Evolutionary conservation across 1,140 invertebrate species (phyloP).

Genomic region (Cydia strobilella): DNA sequence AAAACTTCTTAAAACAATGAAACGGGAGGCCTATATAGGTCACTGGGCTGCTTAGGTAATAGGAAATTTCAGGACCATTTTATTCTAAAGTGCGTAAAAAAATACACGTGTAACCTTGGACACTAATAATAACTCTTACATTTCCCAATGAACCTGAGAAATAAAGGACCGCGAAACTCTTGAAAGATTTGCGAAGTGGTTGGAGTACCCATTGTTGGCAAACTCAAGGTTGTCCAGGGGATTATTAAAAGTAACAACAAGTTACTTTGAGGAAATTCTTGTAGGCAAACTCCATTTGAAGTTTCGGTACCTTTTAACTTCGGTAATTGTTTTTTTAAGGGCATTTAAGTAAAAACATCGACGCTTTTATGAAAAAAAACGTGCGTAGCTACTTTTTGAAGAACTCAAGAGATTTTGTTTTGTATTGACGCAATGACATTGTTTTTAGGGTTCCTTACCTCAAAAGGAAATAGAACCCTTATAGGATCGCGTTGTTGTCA

Average conservation of each 20-base stretch:
- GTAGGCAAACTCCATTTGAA: not conserved
- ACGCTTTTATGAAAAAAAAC: no score
- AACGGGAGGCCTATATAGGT: no score
- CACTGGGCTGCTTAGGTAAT: no score
- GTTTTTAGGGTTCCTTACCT: no score
- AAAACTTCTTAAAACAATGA: no score
- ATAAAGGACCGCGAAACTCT: not conserved
- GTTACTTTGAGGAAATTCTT: not conserved
- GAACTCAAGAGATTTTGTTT: no score
- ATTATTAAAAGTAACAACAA: slow-evolving; percentile 15
- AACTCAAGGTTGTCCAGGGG: not conserved
- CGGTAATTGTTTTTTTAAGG: not conserved
- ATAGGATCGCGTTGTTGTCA: no score
- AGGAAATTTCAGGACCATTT: no score
- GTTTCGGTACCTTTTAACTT: not conserved
- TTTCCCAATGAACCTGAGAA: slow-evolving; percentile 13
- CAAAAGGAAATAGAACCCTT: no score
- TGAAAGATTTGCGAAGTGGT: slow-evolving; percentile 14
- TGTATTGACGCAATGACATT: no score
- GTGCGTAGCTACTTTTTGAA: no score
- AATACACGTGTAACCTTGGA: not conserved
- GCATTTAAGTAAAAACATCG: not conserved
- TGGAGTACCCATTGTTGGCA: slow-evolving; percentile 1
- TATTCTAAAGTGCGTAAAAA: not conserved
- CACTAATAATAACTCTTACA: not conserved